Evolutionary conservation across 1,140 invertebrate genomes (phyloP), one percentile per base, ranked within the genome.

Genomic region (Drosophila sechellia): DNA sequence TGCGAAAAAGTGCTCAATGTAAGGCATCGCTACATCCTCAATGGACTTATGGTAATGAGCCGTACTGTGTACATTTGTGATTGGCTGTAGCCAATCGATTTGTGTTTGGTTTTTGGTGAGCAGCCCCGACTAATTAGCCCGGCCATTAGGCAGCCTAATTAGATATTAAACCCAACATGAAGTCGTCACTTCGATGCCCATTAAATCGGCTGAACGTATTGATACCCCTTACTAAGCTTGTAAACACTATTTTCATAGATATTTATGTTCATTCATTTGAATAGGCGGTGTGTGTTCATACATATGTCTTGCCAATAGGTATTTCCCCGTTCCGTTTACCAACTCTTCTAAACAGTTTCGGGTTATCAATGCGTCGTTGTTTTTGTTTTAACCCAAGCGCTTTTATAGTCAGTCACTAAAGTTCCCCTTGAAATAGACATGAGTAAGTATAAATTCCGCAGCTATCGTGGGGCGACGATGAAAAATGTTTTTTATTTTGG

Each of bases 371-470:
- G 22, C 5, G 13, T 8, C 15, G 10, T 43, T 54, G 43, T 54
- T 40, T 40, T 40, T 42, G 64, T 25, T 54, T 60, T 55, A 56
- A 34, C 31, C 40, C 42, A 56, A 43, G 37, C 22, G 63, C 55
- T 69, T 86, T 74, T 81, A 81, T 70, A 78, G 74, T 77, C 73
- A 77, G 59, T 74, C 79, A 81, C 83, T 87, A 75, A 70, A 86
- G 85, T 71, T 71, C 64, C 50, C 74, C 83, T 86, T 59, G 81
- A 86, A 86, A 86, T 87, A 79, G 78, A 79, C 64, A 87, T 86
- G 83, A 86, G 83, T 87, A 86, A 86, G 83, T 70, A 58, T 27
- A 86, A 81, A 86, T 86, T 86, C 81, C 78, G 75, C 58, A 54
- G 52, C 83, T 86, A 86, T 86, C 81, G 45, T 59, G 65, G 63